phyloP scores from a whole-genome alignment of 2,888 invertebrate genomes.

The Pheosia tremula region DNA sequence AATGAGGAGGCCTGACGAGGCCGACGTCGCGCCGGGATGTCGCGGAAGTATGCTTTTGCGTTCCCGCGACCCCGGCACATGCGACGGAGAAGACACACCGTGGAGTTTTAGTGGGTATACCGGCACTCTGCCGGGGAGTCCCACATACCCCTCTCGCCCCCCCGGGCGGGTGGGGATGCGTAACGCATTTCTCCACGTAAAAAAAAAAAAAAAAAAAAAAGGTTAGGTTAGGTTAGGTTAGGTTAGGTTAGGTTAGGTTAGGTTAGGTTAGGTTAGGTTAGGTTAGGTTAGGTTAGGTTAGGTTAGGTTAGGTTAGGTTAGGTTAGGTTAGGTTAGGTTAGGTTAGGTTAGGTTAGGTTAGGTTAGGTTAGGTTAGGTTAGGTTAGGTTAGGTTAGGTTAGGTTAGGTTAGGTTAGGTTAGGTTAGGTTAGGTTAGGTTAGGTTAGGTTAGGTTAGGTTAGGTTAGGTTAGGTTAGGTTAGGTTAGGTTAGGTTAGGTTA shows the following conservation, averaged over 20 bases:
- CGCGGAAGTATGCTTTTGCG: no score
- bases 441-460: slow-evolving; percentile 41
- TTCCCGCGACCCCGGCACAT: no score
- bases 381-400: slow-evolving; percentile 30
- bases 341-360: slow-evolving; percentile 36
- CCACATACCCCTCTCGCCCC: no score
- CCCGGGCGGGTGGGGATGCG: no score
- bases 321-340: slow-evolving; percentile 34
- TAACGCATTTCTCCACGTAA: no score
- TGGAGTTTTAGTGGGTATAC: no score
- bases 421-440: slow-evolving; percentile 39
- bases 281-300: slow-evolving; percentile 34
- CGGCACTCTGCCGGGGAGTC: no score
- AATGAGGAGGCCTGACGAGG: no score
- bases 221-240: slow-evolving; percentile 32
- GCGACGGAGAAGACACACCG: no score
- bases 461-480: slow-evolving; percentile 40
- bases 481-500: slow-evolving; percentile 40
- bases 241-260: slow-evolving; percentile 32
- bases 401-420: slow-evolving; percentile 35
- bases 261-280: slow-evolving; percentile 33
- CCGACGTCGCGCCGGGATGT: no score
- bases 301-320: slow-evolving; percentile 30
- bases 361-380: slow-evolving; percentile 34
- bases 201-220: no score